These are phyloP conservation scores for Chelonus insularis DNA, from an alignment of 1,140 invertebrate species.

Conservation along the genomic window DNA sequence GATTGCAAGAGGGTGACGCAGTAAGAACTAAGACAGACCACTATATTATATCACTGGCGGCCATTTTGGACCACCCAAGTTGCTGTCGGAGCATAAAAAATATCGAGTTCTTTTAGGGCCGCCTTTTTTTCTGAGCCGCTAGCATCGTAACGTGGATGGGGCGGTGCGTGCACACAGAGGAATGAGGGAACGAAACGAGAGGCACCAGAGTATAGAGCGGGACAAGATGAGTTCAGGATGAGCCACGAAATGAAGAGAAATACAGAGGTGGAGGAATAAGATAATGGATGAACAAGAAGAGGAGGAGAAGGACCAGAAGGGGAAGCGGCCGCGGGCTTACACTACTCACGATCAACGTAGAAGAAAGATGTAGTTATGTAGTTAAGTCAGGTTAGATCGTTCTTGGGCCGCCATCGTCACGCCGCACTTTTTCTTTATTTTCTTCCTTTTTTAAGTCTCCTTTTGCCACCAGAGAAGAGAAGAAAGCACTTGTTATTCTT, in stretches of 20 bases:
- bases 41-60: slow-evolving; percentile 61
- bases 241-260: slow-evolving; percentile 24
- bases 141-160: slow-evolving; percentile 30
- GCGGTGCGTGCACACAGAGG: slow-evolving; percentile 16
- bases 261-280: slow-evolving; percentile 26
- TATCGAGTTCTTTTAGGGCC: slow-evolving; percentile 62
- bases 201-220: slow-evolving; percentile 22
- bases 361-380: slow-evolving; percentile 57
- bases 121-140: slow-evolving; percentile 58
- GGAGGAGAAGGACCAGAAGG: slow-evolving; percentile 9
- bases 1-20: not conserved
- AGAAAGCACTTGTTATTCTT: too few species aligned
- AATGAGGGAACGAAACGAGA: slow-evolving; percentile 24
- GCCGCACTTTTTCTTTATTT: slow-evolving; percentile 33
- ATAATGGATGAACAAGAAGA: slow-evolving; percentile 20
- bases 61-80: slow-evolving; percentile 62
- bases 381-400: slow-evolving; percentile 50
- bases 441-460: too few species aligned
- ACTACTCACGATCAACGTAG: slow-evolving; percentile 36
- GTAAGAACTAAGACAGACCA: slow-evolving; percentile 33
- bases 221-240: slow-evolving; percentile 21
- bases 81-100: slow-evolving; percentile 60
- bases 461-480: too few species aligned
- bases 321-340: slow-evolving; percentile 11
- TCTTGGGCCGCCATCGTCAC: slow-evolving; percentile 38